Percentiles rank a stretch among this genome's conserved stretches.
phyloP scores from a whole-genome alignment of 1,140 invertebrate genomes.

The Drosophila lowei region DNA sequence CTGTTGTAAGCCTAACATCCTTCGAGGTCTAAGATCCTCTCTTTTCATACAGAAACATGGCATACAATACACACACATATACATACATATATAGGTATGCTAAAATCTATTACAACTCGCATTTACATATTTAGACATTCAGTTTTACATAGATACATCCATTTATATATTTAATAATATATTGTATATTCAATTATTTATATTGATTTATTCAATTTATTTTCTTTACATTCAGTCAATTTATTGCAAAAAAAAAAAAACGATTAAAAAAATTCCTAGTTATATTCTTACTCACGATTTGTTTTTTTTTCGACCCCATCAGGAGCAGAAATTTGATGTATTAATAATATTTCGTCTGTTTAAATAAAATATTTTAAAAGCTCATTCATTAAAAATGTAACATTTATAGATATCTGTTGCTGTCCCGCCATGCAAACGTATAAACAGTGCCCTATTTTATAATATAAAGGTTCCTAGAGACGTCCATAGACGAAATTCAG shows the following conservation, averaged over 20 bases:
- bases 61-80: conserved; percentile 36
- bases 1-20: no score
- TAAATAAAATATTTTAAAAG: conserved; percentile 42
- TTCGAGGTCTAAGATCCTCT: conserved; percentile 3
- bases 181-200: conserved; percentile 15
- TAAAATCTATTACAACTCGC: conserved; percentile 56
- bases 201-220: conserved; percentile 32
- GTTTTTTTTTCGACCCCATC: conserved; percentile 9
- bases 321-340: conserved; percentile 19
- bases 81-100: conserved; percentile 12
- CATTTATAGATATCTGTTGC: conserved; percentile 13
- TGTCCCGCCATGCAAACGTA: conserved; percentile 28
- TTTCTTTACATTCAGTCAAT: conserved; percentile 72
- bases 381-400: conserved; percentile 37
- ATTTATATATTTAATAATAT: conserved; percentile 15
- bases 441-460: conserved; percentile 41
- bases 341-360: conserved; percentile 4
- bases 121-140: conserved; percentile 69
- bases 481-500: not conserved
- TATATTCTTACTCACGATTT: conserved; percentile 23
- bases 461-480: conserved; percentile 11
- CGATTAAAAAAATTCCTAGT: conserved; percentile 18
- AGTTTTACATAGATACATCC: conserved; percentile 36
- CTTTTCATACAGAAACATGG: not conserved
- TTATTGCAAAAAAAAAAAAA: conserved; percentile 60